phyloP scores from a whole-genome alignment of 1,140 invertebrate genomes.

The Hetaerina americana region DNA sequence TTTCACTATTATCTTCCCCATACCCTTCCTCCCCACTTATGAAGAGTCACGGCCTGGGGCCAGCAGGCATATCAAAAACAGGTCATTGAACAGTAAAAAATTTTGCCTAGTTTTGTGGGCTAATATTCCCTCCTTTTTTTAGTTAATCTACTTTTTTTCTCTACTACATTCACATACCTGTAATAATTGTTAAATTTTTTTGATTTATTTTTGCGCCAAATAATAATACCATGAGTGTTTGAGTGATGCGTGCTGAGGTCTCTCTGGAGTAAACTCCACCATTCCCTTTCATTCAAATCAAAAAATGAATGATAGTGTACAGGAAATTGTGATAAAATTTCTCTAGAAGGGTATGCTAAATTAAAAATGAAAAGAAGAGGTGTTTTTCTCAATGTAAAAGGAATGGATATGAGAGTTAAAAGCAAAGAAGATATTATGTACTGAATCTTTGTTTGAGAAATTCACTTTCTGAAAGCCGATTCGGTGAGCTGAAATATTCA shows the following conservation, averaged over 20 bases:
- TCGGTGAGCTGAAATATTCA: neutral
- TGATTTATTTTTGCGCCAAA: conserved; percentile 5
- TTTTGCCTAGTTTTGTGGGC: conserved; percentile 1
- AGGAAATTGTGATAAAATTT: neutral
- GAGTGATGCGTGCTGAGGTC: neutral
- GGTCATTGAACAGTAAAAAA: neutral
- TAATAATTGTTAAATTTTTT: conserved; percentile 11
- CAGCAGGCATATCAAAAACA: neutral
- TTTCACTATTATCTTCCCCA: neutral
- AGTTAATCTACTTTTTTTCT: conserved; percentile 6
- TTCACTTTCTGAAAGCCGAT: neutral
- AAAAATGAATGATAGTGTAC: neutral
- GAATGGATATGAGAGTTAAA: neutral
- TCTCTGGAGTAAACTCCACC: conserved; percentile 24
- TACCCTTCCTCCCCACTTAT: neutral
- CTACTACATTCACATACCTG: neutral
- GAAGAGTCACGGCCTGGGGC: neutral
- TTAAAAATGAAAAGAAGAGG: neutral
- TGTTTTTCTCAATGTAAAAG: too few species aligned
- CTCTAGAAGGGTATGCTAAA: neutral
- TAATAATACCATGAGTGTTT: conserved; percentile 4
- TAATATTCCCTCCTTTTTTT: conserved; percentile 8
- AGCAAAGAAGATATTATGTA: neutral
- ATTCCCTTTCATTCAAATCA: neutral
- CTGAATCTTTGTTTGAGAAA: neutral